phyloP scores from a whole-genome alignment of 2,888 invertebrate species.

The Beris chalybata region DNA sequence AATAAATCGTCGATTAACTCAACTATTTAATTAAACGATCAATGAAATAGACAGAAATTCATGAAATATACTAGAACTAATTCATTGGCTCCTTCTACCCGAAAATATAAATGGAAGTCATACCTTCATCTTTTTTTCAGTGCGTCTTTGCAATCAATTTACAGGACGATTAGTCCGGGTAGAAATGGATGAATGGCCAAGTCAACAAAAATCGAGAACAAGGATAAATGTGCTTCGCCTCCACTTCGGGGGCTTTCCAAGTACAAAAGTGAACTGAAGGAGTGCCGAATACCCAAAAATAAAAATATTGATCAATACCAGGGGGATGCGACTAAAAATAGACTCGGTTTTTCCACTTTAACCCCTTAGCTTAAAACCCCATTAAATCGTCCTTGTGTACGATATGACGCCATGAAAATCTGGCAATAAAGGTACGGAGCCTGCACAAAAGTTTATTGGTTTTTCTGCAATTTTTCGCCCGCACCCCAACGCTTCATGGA shows the following conservation, averaged over 20 bases:
- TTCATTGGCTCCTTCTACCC: too few relatives aligned
- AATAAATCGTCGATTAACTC: too few relatives aligned
- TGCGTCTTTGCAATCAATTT: slow-evolving; percentile 4
- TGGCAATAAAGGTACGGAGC: background rate
- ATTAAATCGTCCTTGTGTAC: background rate
- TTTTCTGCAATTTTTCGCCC: background rate
- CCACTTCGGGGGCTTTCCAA: background rate
- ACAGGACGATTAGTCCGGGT: slow-evolving; percentile 8
- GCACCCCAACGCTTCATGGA: background rate
- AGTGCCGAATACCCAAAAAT: slow-evolving; percentile 6
- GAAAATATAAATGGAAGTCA: background rate
- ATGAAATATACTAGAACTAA: too few relatives aligned
- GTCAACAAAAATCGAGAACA: slow-evolving; percentile 8
- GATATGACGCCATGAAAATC: background rate
- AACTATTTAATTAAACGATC: too few relatives aligned
- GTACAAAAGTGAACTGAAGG: slow-evolving; percentile 11
- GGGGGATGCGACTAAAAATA: slow-evolving; percentile 15
- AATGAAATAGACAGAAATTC: too few relatives aligned
- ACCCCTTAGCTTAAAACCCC: slow-evolving; percentile 12
- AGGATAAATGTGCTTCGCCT: slow-evolving; percentile 1
- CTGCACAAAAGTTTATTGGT: slow-evolving; percentile 7
- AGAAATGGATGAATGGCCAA: slow-evolving; percentile 16
- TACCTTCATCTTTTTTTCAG: background rate
- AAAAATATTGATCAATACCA: slow-evolving; percentile 2
- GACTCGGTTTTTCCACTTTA: background rate